Conservation (phyloP, 2,888 invertebrate genomes). For the Chrysodeixis includens region DNA sequence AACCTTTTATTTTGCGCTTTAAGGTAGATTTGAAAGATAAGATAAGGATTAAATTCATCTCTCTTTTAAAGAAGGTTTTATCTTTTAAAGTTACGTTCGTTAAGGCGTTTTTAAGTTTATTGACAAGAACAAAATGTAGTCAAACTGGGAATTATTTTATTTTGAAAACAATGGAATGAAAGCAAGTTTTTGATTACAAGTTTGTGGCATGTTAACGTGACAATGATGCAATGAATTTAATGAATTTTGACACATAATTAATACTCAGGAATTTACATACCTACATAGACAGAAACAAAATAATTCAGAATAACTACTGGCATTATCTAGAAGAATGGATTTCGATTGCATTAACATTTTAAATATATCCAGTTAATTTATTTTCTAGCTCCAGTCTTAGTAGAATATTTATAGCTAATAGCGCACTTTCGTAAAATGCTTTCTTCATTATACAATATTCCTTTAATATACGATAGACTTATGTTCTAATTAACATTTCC, state of each 20-base stretch:
- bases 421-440: constrained; percentile 14
- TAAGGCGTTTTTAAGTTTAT: background rate
- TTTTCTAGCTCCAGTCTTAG: background rate
- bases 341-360: background rate
- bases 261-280: no score
- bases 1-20: constrained; percentile 28
- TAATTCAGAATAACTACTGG: no score
- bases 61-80: constrained; percentile 3
- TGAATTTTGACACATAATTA: background rate
- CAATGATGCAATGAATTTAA: background rate
- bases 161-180: background rate
- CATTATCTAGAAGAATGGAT: no score
- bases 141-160: background rate
- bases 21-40: constrained; percentile 23
- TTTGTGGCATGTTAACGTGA: background rate
- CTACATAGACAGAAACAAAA: no score
- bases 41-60: constrained; percentile 32
- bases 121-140: background rate
- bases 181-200: background rate
- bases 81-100: background rate
- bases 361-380: background rate
- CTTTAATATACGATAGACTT: constrained; percentile 6
- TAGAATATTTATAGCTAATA: constrained; percentile 17
- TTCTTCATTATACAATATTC: constrained; percentile 20
- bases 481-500: constrained; percentile 13